Evolutionary conservation across 2,888 invertebrate species (phyloP), one percentile per base, ranked within the genome.

Genomic region (Pheosia gnoma): DNA sequence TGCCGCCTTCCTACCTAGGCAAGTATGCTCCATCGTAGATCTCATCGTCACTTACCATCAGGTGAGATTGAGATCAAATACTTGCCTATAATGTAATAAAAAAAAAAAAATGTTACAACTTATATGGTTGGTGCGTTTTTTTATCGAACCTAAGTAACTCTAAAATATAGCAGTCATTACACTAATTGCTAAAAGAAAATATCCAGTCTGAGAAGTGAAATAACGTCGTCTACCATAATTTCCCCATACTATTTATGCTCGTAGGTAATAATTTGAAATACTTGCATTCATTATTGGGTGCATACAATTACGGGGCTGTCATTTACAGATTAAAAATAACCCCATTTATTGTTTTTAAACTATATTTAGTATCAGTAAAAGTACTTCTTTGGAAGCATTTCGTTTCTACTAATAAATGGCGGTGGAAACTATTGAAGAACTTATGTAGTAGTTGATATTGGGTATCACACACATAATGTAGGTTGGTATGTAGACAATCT

Each of bases 231-330:
- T 57, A 53, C 63, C 55, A 43, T 55, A 45, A 62, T 67, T 73
- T 72, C 71, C 65, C 62, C 65, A 51, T 66, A 77, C 68, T 80
- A 77, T 78, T 82, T 79, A 72, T 65, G 67, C 63, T 65, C 66
- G 60, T 60, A 73, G 70, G 63, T 67, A 72, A 70, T 79, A 77
- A 82, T 82, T 82, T 79, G 70, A 69, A 77, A 71, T 69, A 74
- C 74, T 74, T 73, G 63, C 55, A 58, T 54, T 41, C 60, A 70
- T 73, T 74, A 68, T 39, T 56, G 64, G 65, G 71, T 67, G 62
- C 9, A 11, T 5, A 37, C 37, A 53, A 53, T 53, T 53, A 53
- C 11, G 11, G 53, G 5, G 37, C 36, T 53, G 53, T 53, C 5
- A 53, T 5, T 53, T 53, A 2, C 3, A 37, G 9, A 53, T 37